Evolutionary conservation across 1,140 invertebrate species (phyloP), one percentile per base, ranked within the genome.

Genomic region (Cheumatopsyche charites): DNA sequence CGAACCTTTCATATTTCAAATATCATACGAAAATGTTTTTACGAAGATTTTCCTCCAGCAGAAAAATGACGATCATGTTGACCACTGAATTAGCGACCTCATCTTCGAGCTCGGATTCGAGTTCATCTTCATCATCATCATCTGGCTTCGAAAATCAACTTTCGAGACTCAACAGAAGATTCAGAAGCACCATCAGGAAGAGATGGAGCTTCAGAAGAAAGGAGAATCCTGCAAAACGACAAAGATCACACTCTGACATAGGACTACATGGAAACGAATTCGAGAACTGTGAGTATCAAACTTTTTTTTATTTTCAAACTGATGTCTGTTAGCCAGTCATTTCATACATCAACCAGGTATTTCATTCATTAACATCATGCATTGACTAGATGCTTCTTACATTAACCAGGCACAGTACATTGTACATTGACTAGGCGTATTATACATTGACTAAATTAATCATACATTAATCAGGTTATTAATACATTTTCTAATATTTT

Each of bases 131-230:
- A 1, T 41, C 41, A 4, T 70, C 68, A 9, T 71, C 69, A 17
- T 62, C 49, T 5, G 19, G 62, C 7, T 58, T 49, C 11, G 49
- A 25, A 21, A 47, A 70, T 15, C 67, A 65, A 5, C 67, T 42
- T 29, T 52, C 71, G 1, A 70, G 15, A 0, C 43, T 74, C 13
- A 71, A 71, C 61, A 41, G 58, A 36, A 55, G 63, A 19, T 49
- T 74, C 19, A 67, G 49, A 25, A 71, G 70, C 61, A 71, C 62
- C 29, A 68, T 74, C 43, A 71, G 62, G 36, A 74, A 72, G 23
- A 63, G 69, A 21, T 74, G 73, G 73, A 74, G 73, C 23, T 74
- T 74, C 70, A 71, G 58, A 61, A 71, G 61, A 62, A 72, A 66
- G 26, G 63, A 71, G 58, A 55, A 74, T 29, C 43, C 63, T 36